Percentiles rank a stretch among this genome's conserved stretches.
phyloP scores from a whole-genome alignment of 1,140 invertebrate genomes.

The Plectrocnemia conspersa region DNA sequence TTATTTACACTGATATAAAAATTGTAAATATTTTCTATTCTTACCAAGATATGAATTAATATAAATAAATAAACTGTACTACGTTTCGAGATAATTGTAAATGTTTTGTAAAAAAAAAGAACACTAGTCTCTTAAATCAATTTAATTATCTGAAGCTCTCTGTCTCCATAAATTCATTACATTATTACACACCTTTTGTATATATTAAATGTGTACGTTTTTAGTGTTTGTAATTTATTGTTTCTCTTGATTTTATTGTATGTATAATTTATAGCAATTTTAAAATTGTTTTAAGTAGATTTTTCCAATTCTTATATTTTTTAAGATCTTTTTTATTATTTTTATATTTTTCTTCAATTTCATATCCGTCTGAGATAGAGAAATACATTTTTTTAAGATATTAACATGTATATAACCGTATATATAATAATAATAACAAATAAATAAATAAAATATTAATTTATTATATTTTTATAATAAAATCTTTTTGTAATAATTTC shows the following conservation, averaged over 20 bases:
- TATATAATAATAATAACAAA: no score
- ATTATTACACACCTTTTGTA: no score
- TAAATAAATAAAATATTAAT: no score
- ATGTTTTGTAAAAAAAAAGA: slow-evolving; percentile 35
- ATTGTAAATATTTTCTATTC: slow-evolving; percentile 4
- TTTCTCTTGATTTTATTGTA: no score
- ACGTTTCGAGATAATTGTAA: slow-evolving; percentile 27
- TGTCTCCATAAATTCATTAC: no score
- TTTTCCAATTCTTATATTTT: slow-evolving; percentile 1
- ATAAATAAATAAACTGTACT: not conserved
- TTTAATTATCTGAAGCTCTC: slow-evolving; percentile 6
- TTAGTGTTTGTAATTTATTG: no score
- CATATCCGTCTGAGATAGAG: slow-evolving; percentile 13
- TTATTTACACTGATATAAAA: no score
- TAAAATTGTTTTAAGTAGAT: no score
- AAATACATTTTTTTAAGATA: no score
- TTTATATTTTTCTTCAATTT: slow-evolving; percentile 12
- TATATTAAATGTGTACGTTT: no score
- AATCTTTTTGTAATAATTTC: not conserved
- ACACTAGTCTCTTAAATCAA: slow-evolving; percentile 31
- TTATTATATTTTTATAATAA: no score
- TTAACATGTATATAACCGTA: no score
- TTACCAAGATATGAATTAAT: slow-evolving; percentile 14
- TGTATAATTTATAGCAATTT: not conserved
- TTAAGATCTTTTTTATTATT: not conserved